Evolutionary conservation across 2,797 vertebrate species (phyloP).

Genomic region (Bryconaethiops microstoma): DNA sequence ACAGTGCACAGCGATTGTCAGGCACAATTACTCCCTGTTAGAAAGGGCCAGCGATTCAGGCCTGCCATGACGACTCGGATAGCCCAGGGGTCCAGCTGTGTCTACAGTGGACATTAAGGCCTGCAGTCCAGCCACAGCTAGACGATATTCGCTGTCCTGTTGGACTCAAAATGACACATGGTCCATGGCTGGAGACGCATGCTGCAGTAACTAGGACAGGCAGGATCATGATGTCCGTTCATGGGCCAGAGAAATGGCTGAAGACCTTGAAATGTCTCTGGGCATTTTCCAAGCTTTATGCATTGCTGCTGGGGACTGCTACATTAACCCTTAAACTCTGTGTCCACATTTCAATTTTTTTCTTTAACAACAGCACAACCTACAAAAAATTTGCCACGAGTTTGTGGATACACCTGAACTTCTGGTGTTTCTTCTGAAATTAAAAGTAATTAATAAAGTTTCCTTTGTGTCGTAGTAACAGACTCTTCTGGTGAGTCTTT

Average conservation of each 20-base stretch:
- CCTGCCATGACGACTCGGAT: slow-evolving; percentile 42
- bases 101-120: slow-evolving; percentile 38
- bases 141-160: slow-evolving; percentile 8
- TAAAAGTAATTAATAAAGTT: too few species aligned
- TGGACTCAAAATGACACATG: slow-evolving; percentile 35
- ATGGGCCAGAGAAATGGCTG: slow-evolving; percentile 19
- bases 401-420: too few species aligned
- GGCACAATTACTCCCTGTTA: slow-evolving; percentile 50
- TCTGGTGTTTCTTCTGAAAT: too few species aligned
- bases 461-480: too few species aligned
- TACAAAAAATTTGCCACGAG: too few species aligned
- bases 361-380: too few species aligned
- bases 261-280: background rate
- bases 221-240: slow-evolving; percentile 62
- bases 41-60: slow-evolving; percentile 32
- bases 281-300: background rate
- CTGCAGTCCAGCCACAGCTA: slow-evolving; percentile 13
- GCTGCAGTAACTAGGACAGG: slow-evolving; percentile 58
- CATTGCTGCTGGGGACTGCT: background rate
- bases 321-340: background rate
- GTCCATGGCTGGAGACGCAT: slow-evolving; percentile 33
- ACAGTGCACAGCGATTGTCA: slow-evolving; percentile 46
- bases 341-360: too few species aligned
- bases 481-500: too few species aligned
- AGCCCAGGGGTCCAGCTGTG: slow-evolving; percentile 29